These are phyloP conservation scores for Dryomyza anilis DNA, from an alignment of 2,888 invertebrate genomes.

Conservation along the genomic window DNA sequence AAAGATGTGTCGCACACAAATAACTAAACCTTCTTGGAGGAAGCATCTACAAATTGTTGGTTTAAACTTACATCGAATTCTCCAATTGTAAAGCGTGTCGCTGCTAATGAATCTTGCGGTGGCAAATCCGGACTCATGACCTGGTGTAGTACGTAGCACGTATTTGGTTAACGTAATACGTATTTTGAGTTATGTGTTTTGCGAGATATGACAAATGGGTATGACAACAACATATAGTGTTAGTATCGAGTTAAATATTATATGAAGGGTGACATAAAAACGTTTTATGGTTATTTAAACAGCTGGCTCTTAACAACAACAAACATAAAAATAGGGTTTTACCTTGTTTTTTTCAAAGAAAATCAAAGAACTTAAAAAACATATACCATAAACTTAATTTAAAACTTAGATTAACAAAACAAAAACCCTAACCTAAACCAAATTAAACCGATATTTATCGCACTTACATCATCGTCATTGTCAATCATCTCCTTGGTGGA, in stretches of 20 bases:
- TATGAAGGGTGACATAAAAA: not conserved
- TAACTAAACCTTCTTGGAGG: not conserved
- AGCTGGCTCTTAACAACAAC: not conserved
- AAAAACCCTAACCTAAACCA: not conserved
- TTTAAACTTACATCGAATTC: conserved; percentile 79
- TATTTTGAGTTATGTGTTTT: not conserved
- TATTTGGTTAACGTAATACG: not conserved
- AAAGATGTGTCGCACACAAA: not conserved
- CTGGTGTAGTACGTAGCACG: conserved; percentile 59
- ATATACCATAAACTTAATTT: not conserved
- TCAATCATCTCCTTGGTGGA: conserved; percentile 96
- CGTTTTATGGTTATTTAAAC: not conserved
- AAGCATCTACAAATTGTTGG: conserved; percentile 24
- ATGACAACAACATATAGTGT: too few species aligned
- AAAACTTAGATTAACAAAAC: not conserved
- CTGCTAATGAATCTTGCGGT: conserved; percentile 64
- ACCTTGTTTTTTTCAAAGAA: not conserved
- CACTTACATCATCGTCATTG: conserved; percentile 83
- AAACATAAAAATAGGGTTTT: not conserved
- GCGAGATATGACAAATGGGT: not conserved
- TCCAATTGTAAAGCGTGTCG: conserved; percentile 74
- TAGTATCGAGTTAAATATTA: too few species aligned
- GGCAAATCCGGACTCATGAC: conserved; percentile 69
- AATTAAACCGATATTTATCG: not conserved
- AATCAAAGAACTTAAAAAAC: not conserved